These are phyloP conservation scores for Baccha elongata DNA, from an alignment of 2,888 invertebrate species.

Conservation along the genomic window DNA sequence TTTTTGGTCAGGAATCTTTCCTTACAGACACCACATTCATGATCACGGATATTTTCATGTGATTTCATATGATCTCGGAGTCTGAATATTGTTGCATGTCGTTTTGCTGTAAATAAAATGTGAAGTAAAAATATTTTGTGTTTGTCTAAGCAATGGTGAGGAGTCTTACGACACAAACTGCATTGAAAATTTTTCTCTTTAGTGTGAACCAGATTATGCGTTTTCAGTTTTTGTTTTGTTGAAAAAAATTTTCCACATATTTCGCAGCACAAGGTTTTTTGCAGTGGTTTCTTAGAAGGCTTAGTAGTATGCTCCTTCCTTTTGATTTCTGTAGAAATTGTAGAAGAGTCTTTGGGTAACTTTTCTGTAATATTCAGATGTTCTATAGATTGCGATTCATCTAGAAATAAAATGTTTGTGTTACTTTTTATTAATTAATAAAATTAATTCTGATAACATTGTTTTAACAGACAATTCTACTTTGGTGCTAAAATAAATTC, in stretches of 20 bases:
- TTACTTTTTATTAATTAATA: no score
- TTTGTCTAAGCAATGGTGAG: background rate
- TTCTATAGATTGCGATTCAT: background rate
- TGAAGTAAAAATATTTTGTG: no score
- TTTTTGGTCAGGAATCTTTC: constrained; percentile 70
- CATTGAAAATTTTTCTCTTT: constrained; percentile 61
- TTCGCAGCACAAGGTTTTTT: constrained; percentile 45
- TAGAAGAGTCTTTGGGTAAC: no score
- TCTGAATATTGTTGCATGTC: constrained; percentile 55
- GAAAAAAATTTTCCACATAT: constrained; percentile 70
- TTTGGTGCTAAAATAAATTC: no score
- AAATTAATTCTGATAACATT: no score
- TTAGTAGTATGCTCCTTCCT: no score
- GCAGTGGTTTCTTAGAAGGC: background rate
- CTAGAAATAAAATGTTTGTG: background rate
- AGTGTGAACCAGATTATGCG: constrained; percentile 67
- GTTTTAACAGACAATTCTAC: no score
- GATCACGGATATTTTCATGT: constrained; percentile 73
- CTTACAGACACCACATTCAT: constrained; percentile 73
- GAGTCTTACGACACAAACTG: constrained; percentile 45
- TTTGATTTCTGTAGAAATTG: no score
- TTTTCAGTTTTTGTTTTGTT: constrained; percentile 66
- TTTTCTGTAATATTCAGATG: no score
- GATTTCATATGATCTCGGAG: constrained; percentile 72
- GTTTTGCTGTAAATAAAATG: constrained; percentile 53